Base-by-base conservation (phyloP, 2,888 invertebrate genomes). In the Osmoderma eremita region DNA sequence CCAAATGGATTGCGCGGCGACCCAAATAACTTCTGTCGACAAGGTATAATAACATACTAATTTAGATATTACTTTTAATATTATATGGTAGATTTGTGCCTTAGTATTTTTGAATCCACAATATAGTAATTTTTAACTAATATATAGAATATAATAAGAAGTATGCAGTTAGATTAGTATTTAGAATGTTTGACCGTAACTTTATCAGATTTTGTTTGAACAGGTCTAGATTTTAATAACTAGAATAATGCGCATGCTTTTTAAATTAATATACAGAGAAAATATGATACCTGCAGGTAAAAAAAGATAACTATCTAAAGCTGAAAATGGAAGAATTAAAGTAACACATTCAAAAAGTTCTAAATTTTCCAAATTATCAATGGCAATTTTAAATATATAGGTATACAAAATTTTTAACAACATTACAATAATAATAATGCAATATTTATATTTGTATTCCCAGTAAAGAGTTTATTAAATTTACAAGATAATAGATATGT, bases 11-110 rank as follows among this genome's bases (percentile, higher is more conserved):
- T 81, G 77, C 82, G 82, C 72, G 85, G 85, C 74, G 83, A 84
- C 80, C 83, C 86, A 78, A 84, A 83, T 78, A 83, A 83, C 84
- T 83, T 85, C 82, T 89, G 89, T 82, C 81, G 81, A 77, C 85
- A 85, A 89, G 89, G 89, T 89, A 89, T 68, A 70, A 70, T 67
- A 70, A 73, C 72, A 73, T 73, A 73, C 70, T 66, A 66, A 69
- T 69, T 68, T 71, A 67, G 69, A 68, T 69, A 68, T 72, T 71
- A 45, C 15, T 24, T 61, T 45, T 22, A 45, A 48, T 45, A 30
- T 17, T 45, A 48, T 18, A 45, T 45, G 15, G 48, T 45, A 61
- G 45, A 45, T 45, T 61, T 45, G 30, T 61, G 48, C 58, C 45
- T 58, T 24, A 45, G 18, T 58, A 45, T 58, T 45, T 41, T 17